A percentile compares a stretch with the other conserved stretches of the same genome.
Conservation (phyloP, 2,888 invertebrate genomes). For the Cyaniris semiargus region DNA sequence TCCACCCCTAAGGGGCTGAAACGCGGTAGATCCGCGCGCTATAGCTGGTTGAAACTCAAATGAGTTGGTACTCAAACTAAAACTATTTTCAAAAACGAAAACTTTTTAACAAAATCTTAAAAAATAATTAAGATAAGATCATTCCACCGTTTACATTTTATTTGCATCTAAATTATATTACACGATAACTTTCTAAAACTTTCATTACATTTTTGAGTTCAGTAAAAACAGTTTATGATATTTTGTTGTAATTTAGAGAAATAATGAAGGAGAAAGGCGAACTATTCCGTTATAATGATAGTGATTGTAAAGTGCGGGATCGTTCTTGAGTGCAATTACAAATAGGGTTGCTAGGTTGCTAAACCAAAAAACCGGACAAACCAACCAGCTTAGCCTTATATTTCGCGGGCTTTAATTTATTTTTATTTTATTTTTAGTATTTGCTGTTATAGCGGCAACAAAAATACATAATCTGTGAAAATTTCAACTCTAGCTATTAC, state of each 20-base stretch:
- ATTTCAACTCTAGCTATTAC: too few species aligned
- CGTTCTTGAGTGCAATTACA: not conserved
- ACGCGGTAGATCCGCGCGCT: too few species aligned
- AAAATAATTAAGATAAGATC: slow-evolving; percentile 1
- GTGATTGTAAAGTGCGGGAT: not conserved
- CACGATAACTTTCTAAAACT: slow-evolving; percentile 26
- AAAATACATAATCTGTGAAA: too few species aligned
- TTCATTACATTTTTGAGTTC: slow-evolving; percentile 27
- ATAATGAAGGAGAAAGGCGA: slow-evolving; percentile 21
- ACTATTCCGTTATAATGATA: slow-evolving; percentile 15
- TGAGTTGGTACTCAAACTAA: not conserved
- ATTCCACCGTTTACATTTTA: not conserved
- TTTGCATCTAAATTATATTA: not conserved
- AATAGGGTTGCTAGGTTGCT: not conserved
- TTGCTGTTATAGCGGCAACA: too few species aligned
- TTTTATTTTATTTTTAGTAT: too few species aligned
- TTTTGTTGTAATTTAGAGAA: not conserved
- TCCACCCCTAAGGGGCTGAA: too few species aligned
- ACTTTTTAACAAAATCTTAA: not conserved
- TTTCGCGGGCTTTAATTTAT: too few species aligned
- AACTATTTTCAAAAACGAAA: not conserved
- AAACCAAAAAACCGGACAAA: too few species aligned
- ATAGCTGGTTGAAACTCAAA: too few species aligned
- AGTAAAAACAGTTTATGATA: slow-evolving; percentile 8
- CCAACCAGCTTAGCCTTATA: too few species aligned